These are phyloP conservation scores for Cerceris ruficornis DNA, from an alignment of 2,888 invertebrate genomes.

Conservation along the genomic window DNA sequence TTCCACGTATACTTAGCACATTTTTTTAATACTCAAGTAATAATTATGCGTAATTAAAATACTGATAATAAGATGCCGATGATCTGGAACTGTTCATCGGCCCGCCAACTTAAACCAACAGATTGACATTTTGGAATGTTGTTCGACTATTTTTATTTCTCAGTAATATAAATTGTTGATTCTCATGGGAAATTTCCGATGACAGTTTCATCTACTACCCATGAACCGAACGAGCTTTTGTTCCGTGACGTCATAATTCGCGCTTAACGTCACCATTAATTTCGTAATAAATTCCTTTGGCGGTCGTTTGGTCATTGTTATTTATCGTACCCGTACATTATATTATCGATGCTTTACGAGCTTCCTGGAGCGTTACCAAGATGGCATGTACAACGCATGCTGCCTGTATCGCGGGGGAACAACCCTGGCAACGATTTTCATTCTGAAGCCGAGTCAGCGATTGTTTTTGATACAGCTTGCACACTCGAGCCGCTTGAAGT, in stretches of 20 bases:
- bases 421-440: conserved; percentile 45
- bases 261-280: conserved; percentile 28
- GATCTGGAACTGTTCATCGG: no score
- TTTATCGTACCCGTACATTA: conserved; percentile 45
- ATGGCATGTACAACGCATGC: conserved; percentile 29
- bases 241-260: neutral
- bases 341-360: conserved; percentile 59
- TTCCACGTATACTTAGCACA: no score
- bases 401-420: conserved; percentile 8
- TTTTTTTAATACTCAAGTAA: no score
- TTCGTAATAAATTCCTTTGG: conserved; percentile 43
- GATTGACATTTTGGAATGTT: no score
- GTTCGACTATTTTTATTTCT: no score
- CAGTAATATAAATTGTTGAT: no score
- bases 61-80: no score
- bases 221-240: neutral
- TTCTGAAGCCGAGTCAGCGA: conserved; percentile 55
- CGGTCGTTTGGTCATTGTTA: conserved; percentile 25
- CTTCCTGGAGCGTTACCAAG: conserved; percentile 45
- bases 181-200: no score
- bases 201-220: no score
- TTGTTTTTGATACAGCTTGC: conserved; percentile 39
- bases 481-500: neutral
- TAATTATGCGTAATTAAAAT: no score
- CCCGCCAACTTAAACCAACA: no score